Evolutionary conservation across 2,113 vertebrate species (phyloP).

Genomic region (Phylloscopus trochiloides): DNA sequence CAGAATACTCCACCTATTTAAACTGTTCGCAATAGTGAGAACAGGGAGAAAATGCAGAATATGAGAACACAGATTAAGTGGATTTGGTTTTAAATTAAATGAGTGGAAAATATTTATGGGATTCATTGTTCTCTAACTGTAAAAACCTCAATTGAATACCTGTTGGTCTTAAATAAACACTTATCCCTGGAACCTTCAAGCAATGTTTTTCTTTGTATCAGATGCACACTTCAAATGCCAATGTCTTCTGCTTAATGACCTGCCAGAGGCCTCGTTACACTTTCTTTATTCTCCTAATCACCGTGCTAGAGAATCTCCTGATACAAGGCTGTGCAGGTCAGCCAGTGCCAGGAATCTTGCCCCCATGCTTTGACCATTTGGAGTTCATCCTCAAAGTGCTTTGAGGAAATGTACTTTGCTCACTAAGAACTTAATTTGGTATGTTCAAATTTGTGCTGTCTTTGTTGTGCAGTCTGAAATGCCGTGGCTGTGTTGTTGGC

Average conservation of each 20-base stretch:
- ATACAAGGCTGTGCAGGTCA: not conserved
- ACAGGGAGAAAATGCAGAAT: not conserved
- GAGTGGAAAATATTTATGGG: not conserved
- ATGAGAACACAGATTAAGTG: not conserved
- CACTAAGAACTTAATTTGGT: not conserved
- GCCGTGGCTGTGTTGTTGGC: not conserved
- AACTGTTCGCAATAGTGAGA: not conserved
- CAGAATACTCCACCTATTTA: not conserved
- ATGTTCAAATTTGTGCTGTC: not conserved
- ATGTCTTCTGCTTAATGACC: not conserved
- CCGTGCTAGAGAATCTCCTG: not conserved
- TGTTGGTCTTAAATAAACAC: not conserved
- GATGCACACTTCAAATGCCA: not conserved
- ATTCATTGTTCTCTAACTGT: not conserved
- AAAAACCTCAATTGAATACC: not conserved
- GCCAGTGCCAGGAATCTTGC: not conserved
- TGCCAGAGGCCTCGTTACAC: fast-evolving
- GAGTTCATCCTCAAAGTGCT: not conserved
- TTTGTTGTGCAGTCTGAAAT: not conserved
- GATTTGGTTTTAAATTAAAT: not conserved
- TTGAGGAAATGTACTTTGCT: not conserved
- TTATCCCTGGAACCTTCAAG: not conserved
- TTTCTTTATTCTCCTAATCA: not conserved
- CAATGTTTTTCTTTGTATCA: not conserved
- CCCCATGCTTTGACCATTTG: not conserved